Base-by-base conservation (phyloP, 2,888 invertebrate species). In the Tupiocoris notatus region DNA sequence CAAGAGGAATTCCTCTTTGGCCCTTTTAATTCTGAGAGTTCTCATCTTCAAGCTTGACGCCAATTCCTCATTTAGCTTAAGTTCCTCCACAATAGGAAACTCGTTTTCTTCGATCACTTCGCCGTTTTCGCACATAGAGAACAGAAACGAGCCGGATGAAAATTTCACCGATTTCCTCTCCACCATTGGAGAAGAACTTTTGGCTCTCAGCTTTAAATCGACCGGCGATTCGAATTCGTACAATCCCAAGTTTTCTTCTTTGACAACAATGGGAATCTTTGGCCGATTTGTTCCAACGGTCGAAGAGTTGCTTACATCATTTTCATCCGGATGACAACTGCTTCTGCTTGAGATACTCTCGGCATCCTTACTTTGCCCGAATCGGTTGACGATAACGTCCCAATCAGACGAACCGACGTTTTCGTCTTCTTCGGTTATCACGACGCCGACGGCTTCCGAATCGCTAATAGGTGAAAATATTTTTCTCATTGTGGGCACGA, bases 401-500 rank as follows among this genome's bases (percentile, higher is more conserved):
- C n/a, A n/a, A n/a, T n/a, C n/a, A 7, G 39, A 39, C 39, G 39
- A 39, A 21, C 21, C 22, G 17, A 21, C 9, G 0, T 9, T 1
- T 20, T 66, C 75, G 17, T 76, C 76, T n/a, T 76, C 68, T 57
- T 76, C 76, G 9, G 18, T 63, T 6, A 76, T 76, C 1, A 76
- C 61, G 3, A 68, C 68, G 17, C 68, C 63, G 0, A 76, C 68
- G 2, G 76, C 76, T 20, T 76, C 75, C 12, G 70, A 67, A 18
- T 78, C 75, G 2, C 75, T 77, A 9, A 91, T 88, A 0, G 92
- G 91, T 0, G 92, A 91, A 79, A 93, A 93, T 80, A 93, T 88
- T 85, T 92, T 92, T 74, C 92, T 87, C 59, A 91, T 92, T 0
- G 93, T 93, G 83, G 91, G 92, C 0, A 93, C 91, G 79, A 93